Percentiles rank a stretch among this genome's conserved stretches.
Evolutionary conservation across 1,140 invertebrate genomes (phyloP).

Genomic region (Andrena cerasifolii): DNA sequence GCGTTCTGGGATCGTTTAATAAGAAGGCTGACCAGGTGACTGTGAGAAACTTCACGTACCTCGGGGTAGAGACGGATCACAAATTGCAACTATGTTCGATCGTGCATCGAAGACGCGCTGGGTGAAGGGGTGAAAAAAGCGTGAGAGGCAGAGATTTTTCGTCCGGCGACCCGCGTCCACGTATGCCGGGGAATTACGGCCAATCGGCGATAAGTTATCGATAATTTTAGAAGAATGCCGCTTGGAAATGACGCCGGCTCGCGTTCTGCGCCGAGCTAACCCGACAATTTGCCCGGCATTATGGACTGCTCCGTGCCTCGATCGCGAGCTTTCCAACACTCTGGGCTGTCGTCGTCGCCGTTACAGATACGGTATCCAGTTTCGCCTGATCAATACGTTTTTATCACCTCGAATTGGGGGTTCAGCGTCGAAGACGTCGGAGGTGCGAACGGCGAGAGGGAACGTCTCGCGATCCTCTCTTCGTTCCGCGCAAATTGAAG

Average conservation of each 20-base stretch:
- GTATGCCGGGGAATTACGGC: constrained; percentile 68
- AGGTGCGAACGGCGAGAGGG: constrained; percentile 11
- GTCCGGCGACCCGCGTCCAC: constrained; percentile 41
- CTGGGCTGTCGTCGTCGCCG: constrained; percentile 35
- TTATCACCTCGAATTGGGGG: constrained; percentile 41
- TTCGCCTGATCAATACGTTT: constrained; percentile 34
- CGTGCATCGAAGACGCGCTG: constrained; percentile 9
- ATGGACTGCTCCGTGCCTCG: constrained; percentile 49
- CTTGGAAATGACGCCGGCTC: constrained; percentile 64
- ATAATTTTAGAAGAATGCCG: constrained; percentile 74
- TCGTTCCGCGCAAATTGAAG: not conserved
- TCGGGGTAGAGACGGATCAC: constrained; percentile 34
- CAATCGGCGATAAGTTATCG: constrained; percentile 77
- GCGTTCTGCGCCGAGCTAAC: constrained; percentile 58
- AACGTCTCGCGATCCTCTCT: not conserved
- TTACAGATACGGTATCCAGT: constrained; percentile 60
- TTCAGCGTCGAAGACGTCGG: not conserved
- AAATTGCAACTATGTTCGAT: constrained; percentile 28
- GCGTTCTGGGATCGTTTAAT: constrained; percentile 32
- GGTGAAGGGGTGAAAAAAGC: not conserved
- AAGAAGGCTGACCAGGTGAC: not conserved
- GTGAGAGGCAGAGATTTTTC: constrained; percentile 45
- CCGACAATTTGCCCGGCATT: constrained; percentile 75
- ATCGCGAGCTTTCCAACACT: constrained; percentile 28
- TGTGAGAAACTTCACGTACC: constrained; percentile 40